These are phyloP conservation scores for Chanos chanos DNA, from an alignment of 2,797 vertebrate species.

Conservation along the genomic window DNA sequence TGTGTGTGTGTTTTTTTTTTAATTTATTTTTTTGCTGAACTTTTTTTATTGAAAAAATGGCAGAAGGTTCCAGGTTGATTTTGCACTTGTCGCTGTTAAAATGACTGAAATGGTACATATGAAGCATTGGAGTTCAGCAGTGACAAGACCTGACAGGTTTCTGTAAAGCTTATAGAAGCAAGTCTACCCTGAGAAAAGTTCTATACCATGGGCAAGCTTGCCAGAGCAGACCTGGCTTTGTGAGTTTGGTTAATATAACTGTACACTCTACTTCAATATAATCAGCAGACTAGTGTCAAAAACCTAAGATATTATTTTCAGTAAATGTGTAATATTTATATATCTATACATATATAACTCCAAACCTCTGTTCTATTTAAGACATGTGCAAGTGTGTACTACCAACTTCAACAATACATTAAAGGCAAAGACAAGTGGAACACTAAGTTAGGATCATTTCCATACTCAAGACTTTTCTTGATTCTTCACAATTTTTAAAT, in stretches of 20 bases:
- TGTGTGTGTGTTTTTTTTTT: no score
- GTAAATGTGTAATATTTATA: conserved; percentile 75
- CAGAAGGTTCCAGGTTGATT: no score
- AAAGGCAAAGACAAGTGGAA: conserved; percentile 77
- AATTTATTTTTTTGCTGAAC: not conserved
- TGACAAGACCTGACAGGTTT: conserved; percentile 68
- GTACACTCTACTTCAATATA: conserved; percentile 79
- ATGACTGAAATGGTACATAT: conserved; percentile 8
- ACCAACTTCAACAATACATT: conserved; percentile 75
- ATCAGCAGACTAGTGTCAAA: conserved; percentile 75
- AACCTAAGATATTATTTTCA: conserved; percentile 71
- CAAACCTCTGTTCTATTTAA: conserved; percentile 76
- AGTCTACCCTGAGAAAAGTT: conserved; percentile 83
- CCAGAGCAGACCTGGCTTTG: conserved; percentile 72
- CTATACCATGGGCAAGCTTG: conserved; percentile 77
- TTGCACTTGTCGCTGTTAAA: no score
- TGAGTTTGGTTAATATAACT: conserved; percentile 81
- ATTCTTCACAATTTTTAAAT: conserved; percentile 71
- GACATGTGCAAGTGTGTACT: conserved; percentile 82
- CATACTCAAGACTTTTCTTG: conserved; percentile 66
- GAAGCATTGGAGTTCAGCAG: conserved; percentile 49
- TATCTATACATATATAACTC: conserved; percentile 78
- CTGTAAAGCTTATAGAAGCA: conserved; percentile 78
- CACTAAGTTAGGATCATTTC: conserved; percentile 71
- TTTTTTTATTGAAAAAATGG: no score